These are phyloP conservation scores for Acyrthosiphon pisum DNA, from an alignment of 1,140 invertebrate species.

Conservation along the genomic window DNA sequence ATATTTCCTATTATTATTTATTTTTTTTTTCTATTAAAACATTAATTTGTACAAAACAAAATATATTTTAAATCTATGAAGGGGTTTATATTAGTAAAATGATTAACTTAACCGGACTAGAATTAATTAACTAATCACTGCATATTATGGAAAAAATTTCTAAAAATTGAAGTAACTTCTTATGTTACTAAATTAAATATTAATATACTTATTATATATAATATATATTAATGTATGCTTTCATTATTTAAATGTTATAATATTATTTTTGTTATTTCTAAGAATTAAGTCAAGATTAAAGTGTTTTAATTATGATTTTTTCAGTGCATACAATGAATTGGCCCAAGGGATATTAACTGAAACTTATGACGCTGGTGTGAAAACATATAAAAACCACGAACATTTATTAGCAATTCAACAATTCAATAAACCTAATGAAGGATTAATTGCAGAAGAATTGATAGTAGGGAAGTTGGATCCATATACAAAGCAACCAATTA, in stretches of 20 bases:
- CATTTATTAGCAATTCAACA: conserved; percentile 45
- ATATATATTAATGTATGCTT: too few relatives aligned
- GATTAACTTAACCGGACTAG: too few relatives aligned
- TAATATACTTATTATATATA: too few relatives aligned
- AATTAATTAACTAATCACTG: too few relatives aligned
- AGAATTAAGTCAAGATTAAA: neutral
- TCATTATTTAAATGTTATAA: neutral
- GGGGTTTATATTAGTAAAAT: too few relatives aligned
- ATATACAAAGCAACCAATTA: conserved; percentile 1
- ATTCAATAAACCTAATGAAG: neutral
- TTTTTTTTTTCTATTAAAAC: neutral
- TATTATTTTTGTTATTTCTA: neutral
- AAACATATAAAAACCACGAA: conserved; percentile 45
- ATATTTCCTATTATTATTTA: neutral
- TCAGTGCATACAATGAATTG: conserved; percentile 20
- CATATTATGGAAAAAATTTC: too few relatives aligned
- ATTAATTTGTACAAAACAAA: neutral
- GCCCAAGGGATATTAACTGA: neutral
- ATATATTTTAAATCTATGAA: neutral
- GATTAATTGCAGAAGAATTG: neutral
- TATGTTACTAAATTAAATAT: too few relatives aligned
- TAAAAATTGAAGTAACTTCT: too few relatives aligned
- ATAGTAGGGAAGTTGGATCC: conserved; percentile 19
- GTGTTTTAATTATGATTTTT: neutral
- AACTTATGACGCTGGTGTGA: neutral